Evolutionary conservation across 2,797 vertebrate genomes (phyloP).

Genomic region (Staurois parvus): DNA sequence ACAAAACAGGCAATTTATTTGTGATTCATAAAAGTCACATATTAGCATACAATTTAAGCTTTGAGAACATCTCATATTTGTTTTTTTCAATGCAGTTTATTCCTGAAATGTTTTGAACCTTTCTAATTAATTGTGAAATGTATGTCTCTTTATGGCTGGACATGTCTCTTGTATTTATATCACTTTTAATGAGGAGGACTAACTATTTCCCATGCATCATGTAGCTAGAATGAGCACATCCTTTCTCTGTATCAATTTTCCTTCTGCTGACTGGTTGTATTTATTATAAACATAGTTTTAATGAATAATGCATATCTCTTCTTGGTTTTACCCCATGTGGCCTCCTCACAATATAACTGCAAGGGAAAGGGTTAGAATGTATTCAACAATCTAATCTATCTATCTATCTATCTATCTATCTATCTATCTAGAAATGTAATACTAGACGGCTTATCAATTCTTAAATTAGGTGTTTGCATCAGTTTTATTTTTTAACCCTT

Average conservation of each 20-base stretch:
- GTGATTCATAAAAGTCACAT: no score
- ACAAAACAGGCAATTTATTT: no score
- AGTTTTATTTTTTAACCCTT: no score
- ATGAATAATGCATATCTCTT: slow-evolving; percentile 32
- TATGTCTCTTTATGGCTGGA: slow-evolving; percentile 27
- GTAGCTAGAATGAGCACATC: slow-evolving; percentile 6
- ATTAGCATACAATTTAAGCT: no score
- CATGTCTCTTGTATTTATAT: slow-evolving; percentile 45
- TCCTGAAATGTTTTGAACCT: neutral
- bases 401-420: no score
- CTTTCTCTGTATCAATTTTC: neutral
- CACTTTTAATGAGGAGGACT: slow-evolving; percentile 26
- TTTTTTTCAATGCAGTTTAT: no score
- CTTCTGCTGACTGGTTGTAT: slow-evolving; percentile 32
- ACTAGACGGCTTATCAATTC: no score
- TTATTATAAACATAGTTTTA: slow-evolving; percentile 40
- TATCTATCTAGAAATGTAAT: no score
- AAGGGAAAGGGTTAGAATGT: neutral
- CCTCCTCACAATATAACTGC: neutral
- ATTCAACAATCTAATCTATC: no score
- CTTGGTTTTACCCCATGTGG: neutral
- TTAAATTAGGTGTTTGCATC: no score
- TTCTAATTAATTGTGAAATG: slow-evolving; percentile 35
- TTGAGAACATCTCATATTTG: no score
- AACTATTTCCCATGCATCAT: slow-evolving; percentile 28